Percentiles rank a stretch among this genome's conserved stretches.
phyloP scores from a whole-genome alignment of 2,888 invertebrate genomes.

The Lycocerus yunnanus region DNA sequence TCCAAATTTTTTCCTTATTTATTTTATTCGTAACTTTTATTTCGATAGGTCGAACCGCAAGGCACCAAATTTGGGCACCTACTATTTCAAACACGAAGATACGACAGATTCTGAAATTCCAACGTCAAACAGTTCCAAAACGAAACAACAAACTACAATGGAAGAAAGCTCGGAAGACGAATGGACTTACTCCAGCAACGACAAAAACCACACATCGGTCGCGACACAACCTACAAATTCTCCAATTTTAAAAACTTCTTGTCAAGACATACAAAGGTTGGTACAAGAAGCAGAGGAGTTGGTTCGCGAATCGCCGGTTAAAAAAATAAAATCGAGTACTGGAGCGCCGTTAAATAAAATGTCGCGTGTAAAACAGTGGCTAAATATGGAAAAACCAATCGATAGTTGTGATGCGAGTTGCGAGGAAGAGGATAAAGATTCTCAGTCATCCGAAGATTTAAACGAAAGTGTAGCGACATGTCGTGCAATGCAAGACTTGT shows the following conservation, averaged over 20 bases:
- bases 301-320: slow-evolving; percentile 61
- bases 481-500: slow-evolving; percentile 53
- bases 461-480: slow-evolving; percentile 75
- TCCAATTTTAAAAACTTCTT: slow-evolving; percentile 42
- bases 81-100: slow-evolving; percentile 85
- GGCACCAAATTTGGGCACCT: slow-evolving; percentile 81
- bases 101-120: slow-evolving; percentile 68
- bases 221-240: slow-evolving; percentile 34
- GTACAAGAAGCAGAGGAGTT: slow-evolving; percentile 82
- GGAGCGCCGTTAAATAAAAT: slow-evolving; percentile 59
- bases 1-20: background rate
- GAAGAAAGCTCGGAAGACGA: slow-evolving; percentile 69
- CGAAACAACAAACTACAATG: slow-evolving; percentile 48
- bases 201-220: slow-evolving; percentile 45
- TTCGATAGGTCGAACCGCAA: slow-evolving; percentile 68
- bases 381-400: slow-evolving; percentile 66
- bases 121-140: slow-evolving; percentile 37
- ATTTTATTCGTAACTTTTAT: slow-evolving; percentile 1
- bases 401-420: slow-evolving; percentile 89
- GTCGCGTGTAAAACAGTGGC: slow-evolving; percentile 73
- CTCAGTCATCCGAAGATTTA: slow-evolving; percentile 77
- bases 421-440: slow-evolving; percentile 81
- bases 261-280: slow-evolving; percentile 72
- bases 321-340: slow-evolving; percentile 51
- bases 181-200: slow-evolving; percentile 68